A percentile compares a stretch with the other conserved stretches of the same genome.
These are phyloP conservation scores for Epirrhoe tristata DNA, from an alignment of 2,888 invertebrate genomes.

Conservation along the genomic window DNA sequence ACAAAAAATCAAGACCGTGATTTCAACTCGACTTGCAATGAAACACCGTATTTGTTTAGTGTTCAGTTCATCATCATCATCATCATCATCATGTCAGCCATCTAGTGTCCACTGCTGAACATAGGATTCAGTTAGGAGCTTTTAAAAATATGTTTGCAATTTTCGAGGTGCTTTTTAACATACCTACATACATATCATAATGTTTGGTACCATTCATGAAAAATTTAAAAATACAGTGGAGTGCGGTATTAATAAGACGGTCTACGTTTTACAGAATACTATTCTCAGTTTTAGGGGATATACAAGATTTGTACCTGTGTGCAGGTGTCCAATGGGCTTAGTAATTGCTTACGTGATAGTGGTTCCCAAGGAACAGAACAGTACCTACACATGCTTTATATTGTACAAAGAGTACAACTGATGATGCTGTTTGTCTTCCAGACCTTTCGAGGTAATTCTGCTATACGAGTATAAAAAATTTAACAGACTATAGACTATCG, in stretches of 20 bases:
- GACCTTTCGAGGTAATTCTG: neutral
- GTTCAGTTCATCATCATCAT: too few relatives aligned
- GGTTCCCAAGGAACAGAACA: constrained; percentile 10
- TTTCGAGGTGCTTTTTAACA: too few relatives aligned
- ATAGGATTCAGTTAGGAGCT: too few relatives aligned
- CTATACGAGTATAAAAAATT: neutral
- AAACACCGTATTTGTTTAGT: too few relatives aligned
- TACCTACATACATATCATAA: too few relatives aligned
- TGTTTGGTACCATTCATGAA: too few relatives aligned
- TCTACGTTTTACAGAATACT: neutral
- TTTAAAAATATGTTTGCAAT: too few relatives aligned
- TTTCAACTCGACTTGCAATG: too few relatives aligned
- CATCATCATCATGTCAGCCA: too few relatives aligned
- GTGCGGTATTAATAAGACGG: neutral
- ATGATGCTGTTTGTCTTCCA: neutral
- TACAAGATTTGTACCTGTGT: constrained; percentile 50
- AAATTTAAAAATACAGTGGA: too few relatives aligned
- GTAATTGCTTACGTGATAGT: constrained; percentile 38
- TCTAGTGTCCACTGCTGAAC: too few relatives aligned
- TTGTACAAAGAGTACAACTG: neutral
- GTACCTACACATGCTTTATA: constrained; percentile 7
- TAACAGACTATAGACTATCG: neutral
- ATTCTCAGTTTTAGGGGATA: constrained; percentile 51
- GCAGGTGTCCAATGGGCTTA: constrained; percentile 24
- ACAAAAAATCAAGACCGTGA: too few relatives aligned